A percentile compares a stretch with the other conserved stretches of the same genome.
phyloP scores from a whole-genome alignment of 2,888 invertebrate genomes.

The Apodemia zela region DNA sequence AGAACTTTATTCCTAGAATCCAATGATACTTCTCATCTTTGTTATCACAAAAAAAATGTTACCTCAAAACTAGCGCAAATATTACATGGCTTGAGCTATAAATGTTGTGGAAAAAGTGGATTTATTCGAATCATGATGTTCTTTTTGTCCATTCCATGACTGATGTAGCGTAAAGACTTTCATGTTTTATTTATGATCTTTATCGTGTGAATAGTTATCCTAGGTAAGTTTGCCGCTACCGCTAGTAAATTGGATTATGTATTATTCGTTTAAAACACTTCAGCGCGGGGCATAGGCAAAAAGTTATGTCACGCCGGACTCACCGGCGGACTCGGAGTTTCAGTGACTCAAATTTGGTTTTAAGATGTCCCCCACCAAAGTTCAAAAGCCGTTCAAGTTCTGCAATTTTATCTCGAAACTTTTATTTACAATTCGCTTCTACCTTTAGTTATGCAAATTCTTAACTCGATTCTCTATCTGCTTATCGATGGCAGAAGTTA shows the following conservation, averaged over 20 bases:
- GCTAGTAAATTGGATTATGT: background rate
- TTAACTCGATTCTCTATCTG: background rate
- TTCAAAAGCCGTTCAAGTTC: conserved; percentile 15
- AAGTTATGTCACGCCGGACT: conserved; percentile 38
- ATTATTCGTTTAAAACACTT: conserved; percentile 49
- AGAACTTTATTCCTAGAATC: too few relatives aligned
- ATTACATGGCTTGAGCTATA: too few relatives aligned
- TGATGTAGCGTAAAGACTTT: too few relatives aligned
- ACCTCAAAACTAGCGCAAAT: too few relatives aligned
- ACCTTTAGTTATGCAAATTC: conserved; percentile 12
- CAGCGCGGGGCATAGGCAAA: conserved; percentile 43
- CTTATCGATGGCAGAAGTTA: conserved; percentile 12
- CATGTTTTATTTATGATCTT: too few relatives aligned
- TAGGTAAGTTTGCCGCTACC: background rate
- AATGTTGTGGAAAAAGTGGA: too few relatives aligned
- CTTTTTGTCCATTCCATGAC: too few relatives aligned
- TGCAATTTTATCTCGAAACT: conserved; percentile 7
- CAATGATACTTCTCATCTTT: too few relatives aligned
- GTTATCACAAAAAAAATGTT: too few relatives aligned
- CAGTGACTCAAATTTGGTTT: conserved; percentile 40
- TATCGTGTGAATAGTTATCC: background rate
- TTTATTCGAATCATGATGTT: too few relatives aligned
- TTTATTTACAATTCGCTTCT: conserved; percentile 13
- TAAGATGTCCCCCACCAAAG: conserved; percentile 34
- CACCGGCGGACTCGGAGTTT: conserved; percentile 27